Evolutionary conservation across 2,797 vertebrate species (phyloP), one percentile per base, ranked within the genome.

Genomic region (Eutrigla gurnardus): DNA sequence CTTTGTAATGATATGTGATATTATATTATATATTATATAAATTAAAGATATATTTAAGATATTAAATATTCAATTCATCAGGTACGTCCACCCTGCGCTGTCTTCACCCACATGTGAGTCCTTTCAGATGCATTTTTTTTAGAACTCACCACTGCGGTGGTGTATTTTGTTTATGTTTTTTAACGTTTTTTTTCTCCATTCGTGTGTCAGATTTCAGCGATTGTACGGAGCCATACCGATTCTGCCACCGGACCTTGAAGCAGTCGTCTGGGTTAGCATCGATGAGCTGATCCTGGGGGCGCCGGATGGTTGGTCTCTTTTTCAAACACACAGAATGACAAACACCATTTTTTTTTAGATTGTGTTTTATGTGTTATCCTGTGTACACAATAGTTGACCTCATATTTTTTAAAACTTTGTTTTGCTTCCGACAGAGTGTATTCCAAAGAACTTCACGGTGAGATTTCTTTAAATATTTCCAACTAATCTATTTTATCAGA

Each of bases 21-120:
- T 45, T n/a, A n/a, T 25, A 1, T 25, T 25, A 25, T 25, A 25
- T 25, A 25, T 25, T 25, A 25, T 25, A 25, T 25, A 25, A 25
- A 25, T 25, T 1, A 25, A 25, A 25, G 2, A 25, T 25, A 25
- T 25, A 25, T 25, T 25, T 1, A 25, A 25, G 25, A 25, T 25
- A 2, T 77, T 15, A 39, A 53, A 40, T 59, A 1, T 70, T 59
- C 4, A 0, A 8, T 64, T 73, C 70, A n/a, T 59, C 45, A 93
- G 92, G 64, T 81, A 6, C n/a, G 39, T 5, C 58, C 70, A 42
- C 42, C 89, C 7, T 93, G 93, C 13, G 0, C 6, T 7, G 72
- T 88, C 83, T 89, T 78, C 82, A 71, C 1, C 80, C 77, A 65
- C 0, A 90, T 92, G 93, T 93, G 60, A 92, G 93, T 90, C 52